Conservation (phyloP, 2,888 invertebrate species). For the Onthophagus sagittarius region DNA sequence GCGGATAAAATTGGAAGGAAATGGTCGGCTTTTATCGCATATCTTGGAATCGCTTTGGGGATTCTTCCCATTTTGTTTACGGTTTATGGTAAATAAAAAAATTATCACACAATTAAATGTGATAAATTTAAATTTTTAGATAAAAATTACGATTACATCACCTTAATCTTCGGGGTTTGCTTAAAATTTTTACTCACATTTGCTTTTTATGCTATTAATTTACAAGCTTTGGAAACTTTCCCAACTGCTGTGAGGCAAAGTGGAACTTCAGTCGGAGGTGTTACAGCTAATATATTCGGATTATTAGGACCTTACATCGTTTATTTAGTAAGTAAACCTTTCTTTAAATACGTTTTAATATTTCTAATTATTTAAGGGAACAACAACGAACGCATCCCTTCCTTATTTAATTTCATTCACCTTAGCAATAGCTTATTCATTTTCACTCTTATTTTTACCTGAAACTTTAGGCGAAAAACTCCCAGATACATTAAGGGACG, state of each 20-base stretch:
- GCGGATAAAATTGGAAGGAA: slow-evolving; percentile 55
- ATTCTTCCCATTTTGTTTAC: slow-evolving; percentile 47
- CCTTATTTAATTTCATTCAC: slow-evolving; percentile 22
- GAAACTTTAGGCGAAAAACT: slow-evolving; percentile 22
- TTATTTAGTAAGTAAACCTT: slow-evolving; percentile 15
- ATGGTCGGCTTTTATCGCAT: slow-evolving; percentile 50
- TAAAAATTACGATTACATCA: neutral
- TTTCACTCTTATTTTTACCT: slow-evolving; percentile 17
- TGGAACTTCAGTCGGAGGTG: slow-evolving; percentile 58
- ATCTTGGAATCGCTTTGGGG: slow-evolving; percentile 44
- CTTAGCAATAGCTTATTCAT: slow-evolving; percentile 7
- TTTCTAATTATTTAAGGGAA: slow-evolving; percentile 23
- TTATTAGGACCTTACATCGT: slow-evolving; percentile 35
- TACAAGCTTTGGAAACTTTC: slow-evolving; percentile 63
- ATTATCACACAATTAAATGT: neutral
- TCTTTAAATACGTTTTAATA: neutral
- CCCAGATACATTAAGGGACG: slow-evolving; percentile 23
- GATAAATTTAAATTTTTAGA: slow-evolving; percentile 4
- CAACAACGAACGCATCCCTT: slow-evolving; percentile 21
- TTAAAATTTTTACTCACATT: slow-evolving; percentile 55
- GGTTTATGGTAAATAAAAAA: slow-evolving; percentile 40
- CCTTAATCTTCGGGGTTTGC: slow-evolving; percentile 43
- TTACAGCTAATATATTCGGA: slow-evolving; percentile 54
- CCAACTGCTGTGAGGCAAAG: slow-evolving; percentile 64
- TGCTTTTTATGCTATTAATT: slow-evolving; percentile 56